Base-by-base conservation (phyloP, 2,797 vertebrate species). In the Falco peregrinus region DNA sequence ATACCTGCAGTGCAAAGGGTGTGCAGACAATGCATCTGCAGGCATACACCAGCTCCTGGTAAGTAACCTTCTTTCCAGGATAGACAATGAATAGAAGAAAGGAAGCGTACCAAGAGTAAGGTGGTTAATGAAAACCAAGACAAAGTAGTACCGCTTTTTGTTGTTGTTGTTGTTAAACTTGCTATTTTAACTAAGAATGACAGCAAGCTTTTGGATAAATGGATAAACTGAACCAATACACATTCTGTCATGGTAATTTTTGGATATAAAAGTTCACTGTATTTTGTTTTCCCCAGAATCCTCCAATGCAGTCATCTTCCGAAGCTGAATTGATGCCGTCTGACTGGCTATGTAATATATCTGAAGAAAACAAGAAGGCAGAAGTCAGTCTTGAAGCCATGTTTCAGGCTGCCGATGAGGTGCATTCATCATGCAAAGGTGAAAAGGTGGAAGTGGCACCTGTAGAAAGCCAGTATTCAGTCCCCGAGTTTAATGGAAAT, bases 331-430 rank as follows among this genome's bases (percentile, higher is more conserved):
- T 97, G 89, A 93, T 97, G 76, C 91, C 97, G 89, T 96, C 98
- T 79, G 91, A 89, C 89, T 97, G 95, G 94, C 92, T 96, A 35
- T 96, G 89, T 73, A 87, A 81, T 78, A 78, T 97, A 59, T 87
- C 93, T 73, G 97, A 98, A 76, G 98, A 98, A 84, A 84, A 71
- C 80, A 98, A 98, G 91, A 98, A 97, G 90, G 89, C 84, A 39
- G 97, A 98, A 64, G 88, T 98, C 71, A 98, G 97, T 95, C 90
- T 98, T 89, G 98, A 99, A 74, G 96, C 93, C 39, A 96, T 98
- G 91, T 98, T 98, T 96, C 98, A 98, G 95, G 97, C 98, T 51
- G 98, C 98, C 48, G 98, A 98, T 83, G 98, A 99, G 61, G 85
- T 98, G 95, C 97, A 95, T 84, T 95, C 92, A 29, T 94, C 97